Evolutionary conservation across 2,888 invertebrate species (phyloP).

Genomic region (Sesia apiformis): DNA sequence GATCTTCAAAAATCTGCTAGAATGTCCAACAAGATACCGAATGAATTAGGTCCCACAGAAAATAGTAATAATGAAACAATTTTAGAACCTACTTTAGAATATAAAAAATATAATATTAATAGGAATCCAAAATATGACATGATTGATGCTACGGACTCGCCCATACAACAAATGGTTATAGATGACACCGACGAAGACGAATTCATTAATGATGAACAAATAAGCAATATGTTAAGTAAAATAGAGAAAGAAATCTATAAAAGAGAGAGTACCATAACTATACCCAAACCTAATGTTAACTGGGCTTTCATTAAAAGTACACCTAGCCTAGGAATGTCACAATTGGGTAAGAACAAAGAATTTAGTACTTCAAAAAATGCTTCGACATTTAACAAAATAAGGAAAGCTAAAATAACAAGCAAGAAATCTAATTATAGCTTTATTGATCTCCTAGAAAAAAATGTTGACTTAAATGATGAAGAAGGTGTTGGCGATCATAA

Average conservation of each 20-base stretch:
- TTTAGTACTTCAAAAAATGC: conserved; percentile 6
- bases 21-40: conserved; percentile 18
- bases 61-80: too few relatives aligned
- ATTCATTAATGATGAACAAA: conserved; percentile 29
- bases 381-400: not conserved
- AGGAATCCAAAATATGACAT: too few relatives aligned
- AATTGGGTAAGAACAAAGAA: too few relatives aligned
- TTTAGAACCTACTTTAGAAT: too few relatives aligned
- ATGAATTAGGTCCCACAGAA: conserved; percentile 7
- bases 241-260: conserved; percentile 48
- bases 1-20: conserved; percentile 19
- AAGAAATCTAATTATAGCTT: conserved; percentile 32
- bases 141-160: too few relatives aligned
- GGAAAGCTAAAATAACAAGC: not conserved
- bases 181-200: conserved; percentile 18
- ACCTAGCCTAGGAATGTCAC: not conserved
- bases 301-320: not conserved
- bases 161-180: not conserved
- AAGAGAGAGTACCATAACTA: not conserved
- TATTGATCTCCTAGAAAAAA: conserved; percentile 38
- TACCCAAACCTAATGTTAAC: not conserved
- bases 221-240: conserved; percentile 38
- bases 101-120: too few relatives aligned
- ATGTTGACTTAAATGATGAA: conserved; percentile 20
- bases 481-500: not conserved